These are phyloP conservation scores for Linepithema humile DNA, from an alignment of 1,140 invertebrate species.

Conservation along the genomic window DNA sequence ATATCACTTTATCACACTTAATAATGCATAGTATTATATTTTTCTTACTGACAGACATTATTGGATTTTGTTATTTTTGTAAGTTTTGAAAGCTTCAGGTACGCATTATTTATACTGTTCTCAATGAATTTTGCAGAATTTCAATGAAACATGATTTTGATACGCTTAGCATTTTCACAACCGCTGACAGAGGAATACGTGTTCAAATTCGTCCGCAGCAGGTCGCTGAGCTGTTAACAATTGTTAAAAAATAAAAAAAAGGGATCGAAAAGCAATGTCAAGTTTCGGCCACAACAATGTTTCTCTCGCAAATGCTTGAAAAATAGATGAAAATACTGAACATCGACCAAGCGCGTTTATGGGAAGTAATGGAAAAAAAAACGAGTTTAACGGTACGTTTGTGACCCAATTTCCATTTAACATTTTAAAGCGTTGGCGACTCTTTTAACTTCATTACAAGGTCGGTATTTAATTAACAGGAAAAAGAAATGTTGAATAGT, in stretches of 20 bases:
- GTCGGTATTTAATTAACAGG: slow-evolving; percentile 48
- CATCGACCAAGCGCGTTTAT: slow-evolving; percentile 26
- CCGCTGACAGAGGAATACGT: slow-evolving; percentile 4
- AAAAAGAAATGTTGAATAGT: slow-evolving; percentile 39
- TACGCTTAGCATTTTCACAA: slow-evolving; percentile 3
- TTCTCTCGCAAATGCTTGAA: slow-evolving; percentile 9
- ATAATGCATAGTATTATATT: neutral
- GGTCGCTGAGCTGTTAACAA: slow-evolving; percentile 33
- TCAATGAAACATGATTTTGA: slow-evolving; percentile 6
- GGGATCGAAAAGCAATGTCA: slow-evolving; percentile 28
- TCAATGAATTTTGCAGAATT: no score
- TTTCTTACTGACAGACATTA: neutral
- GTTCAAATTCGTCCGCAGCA: slow-evolving; percentile 26
- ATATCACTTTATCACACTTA: neutral
- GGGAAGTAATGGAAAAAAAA: slow-evolving; percentile 31
- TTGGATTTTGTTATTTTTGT: neutral
- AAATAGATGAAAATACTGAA: slow-evolving; percentile 53
- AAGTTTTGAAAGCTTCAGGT: neutral
- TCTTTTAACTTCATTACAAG: slow-evolving; percentile 49
- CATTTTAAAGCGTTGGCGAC: slow-evolving; percentile 38
- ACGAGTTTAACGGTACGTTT: slow-evolving; percentile 46
- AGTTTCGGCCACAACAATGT: slow-evolving; percentile 31
- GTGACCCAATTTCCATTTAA: slow-evolving; percentile 51
- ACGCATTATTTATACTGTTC: neutral
- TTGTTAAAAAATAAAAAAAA: neutral